Evolutionary conservation across 2,797 vertebrate genomes (phyloP), one percentile per base, ranked within the genome.

Genomic region (Gallinago nigripennis): DNA sequence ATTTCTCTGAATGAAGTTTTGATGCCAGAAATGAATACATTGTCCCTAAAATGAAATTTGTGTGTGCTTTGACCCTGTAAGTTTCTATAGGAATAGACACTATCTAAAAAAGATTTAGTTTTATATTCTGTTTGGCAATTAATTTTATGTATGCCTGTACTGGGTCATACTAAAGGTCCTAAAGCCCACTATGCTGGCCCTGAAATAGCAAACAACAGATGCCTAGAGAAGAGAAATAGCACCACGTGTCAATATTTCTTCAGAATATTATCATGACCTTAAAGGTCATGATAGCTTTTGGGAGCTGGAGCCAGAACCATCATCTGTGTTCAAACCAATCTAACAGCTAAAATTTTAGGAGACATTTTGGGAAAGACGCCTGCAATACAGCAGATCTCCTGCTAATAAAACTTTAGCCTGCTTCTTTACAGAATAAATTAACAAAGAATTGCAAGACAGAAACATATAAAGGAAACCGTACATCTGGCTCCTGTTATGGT

Each of bases 351-450:
- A 85, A 64, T 50, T 82, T 61, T 16, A 69, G 16, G n/a, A 51
- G 20, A 81, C 27, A 11, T 84, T 84, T 50, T 66, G 43, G 82
- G 45, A 90, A 71, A 51, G 57, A 78, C 1, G 8, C 16, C 45
- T 83, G 76, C 69, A 83, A 48, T 16, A 69, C 43, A 72, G 43
- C 54, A 86, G 41, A 68, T 77, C 50, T 58, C 46, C 56, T 46
- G 58, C 25, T 79, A 82, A 63, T 50, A 78, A 35, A 90, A 66
- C 35, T 66, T 61, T 2, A 35, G 33, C 16, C 43, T 70, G 31
- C 35, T 91, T 78, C 70, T 77, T 71, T 65, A 61, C 31, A 58
- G 66, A 78, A 43, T 77, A 86, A 56, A 89, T 46, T 37, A 86
- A 33, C 39, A 33, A 70, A 58, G 48, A 48, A 92, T 7, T 68